Evolutionary conservation across 1,140 invertebrate genomes (phyloP), one percentile per base, ranked within the genome.

Genomic region (Leptonema lineaticorne): DNA sequence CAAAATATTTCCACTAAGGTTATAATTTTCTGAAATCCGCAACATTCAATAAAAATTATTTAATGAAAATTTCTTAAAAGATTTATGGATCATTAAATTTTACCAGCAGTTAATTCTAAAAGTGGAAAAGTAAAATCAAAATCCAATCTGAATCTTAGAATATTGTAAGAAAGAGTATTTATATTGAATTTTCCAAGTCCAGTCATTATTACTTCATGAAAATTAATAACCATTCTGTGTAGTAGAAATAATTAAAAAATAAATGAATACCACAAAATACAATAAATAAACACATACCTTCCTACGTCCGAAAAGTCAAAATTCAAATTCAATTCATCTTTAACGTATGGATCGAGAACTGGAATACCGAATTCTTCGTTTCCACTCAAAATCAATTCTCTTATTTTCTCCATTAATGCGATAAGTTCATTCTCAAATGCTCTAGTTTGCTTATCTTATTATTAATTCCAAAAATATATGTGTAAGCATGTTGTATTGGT

Each of bases 111-210:
- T 6, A 67, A 6, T 9, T 63, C 60, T 0, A 67, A 45, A 5
- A 63, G 27, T 18, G 64, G 59, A 2, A 70, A 9, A 24, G 69
- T 26, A 50, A 70, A 30, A 28, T 50, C 50, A 28, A 27, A 70
- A 37, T 70, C 69, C 50, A 70, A 29, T 24, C 64, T 63, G 11
- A 70, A 26, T 6, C 69, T 27, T 3, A 70, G 65, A 18, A 70
- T 2, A 18, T 46, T 58, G 53, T 67, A 46, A 37, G 22, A 30
- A 14, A 67, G 53, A 9, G 41, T 33, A 60, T 70, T 48, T 0
- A 67, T 60, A 26, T 45, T 28, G 27, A 70, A 70, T 4, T 48
- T 58, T 59, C 33, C 27, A 1, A 70, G 24, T 33, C 69, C 69
- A 4, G n/a, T 37, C 24, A 64, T 48, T n/a, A 14, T 37, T 3